phyloP scores from a whole-genome alignment of 2,888 invertebrate genomes.

The Cantharis rustica region DNA sequence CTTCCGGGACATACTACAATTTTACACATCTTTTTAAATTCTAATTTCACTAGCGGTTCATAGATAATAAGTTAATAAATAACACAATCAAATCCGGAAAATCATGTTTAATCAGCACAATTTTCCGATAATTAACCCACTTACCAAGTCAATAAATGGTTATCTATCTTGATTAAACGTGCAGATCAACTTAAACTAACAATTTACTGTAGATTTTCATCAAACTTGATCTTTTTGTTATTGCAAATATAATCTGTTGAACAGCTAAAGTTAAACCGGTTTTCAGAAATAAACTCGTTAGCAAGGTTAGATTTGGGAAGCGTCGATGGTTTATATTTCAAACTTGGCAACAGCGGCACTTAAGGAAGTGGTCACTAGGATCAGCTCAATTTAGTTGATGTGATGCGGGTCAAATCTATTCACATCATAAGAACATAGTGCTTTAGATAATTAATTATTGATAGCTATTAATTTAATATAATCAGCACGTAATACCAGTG shows the following conservation, averaged over 20 bases:
- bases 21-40: neutral
- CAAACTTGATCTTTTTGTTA: neutral
- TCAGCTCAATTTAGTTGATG: neutral
- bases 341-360: neutral
- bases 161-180: neutral
- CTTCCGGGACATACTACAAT: constrained; percentile 32
- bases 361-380: neutral
- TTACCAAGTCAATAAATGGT: neutral
- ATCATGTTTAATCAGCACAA: neutral
- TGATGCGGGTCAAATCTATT: neutral
- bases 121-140: neutral
- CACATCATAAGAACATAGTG: neutral
- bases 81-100: neutral
- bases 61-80: neutral
- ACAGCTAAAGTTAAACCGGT: neutral
- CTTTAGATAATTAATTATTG: neutral
- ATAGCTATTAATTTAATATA: neutral
- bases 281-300: neutral
- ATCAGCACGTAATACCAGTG: neutral
- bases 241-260: neutral
- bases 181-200: neutral
- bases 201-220: neutral
- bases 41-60: neutral
- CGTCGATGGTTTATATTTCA: neutral
- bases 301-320: neutral